Percentiles rank a stretch among this genome's conserved stretches.
Evolutionary conservation across 2,888 invertebrate species (phyloP).

Genomic region (Hoplodrina blanda): DNA sequence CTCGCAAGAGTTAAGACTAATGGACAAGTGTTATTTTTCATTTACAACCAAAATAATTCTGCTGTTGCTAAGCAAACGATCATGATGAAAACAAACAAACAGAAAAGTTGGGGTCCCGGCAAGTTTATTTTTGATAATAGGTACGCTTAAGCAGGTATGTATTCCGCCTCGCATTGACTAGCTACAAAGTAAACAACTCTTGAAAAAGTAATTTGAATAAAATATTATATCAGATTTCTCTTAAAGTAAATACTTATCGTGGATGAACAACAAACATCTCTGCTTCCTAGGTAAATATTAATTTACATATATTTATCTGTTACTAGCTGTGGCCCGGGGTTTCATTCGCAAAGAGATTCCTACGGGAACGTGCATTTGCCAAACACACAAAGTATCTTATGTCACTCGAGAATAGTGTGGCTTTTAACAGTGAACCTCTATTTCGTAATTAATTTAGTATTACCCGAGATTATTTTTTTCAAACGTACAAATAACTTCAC

Average conservation of each 20-base stretch:
- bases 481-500: too few species aligned
- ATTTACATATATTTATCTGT: neutral
- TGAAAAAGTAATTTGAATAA: neutral
- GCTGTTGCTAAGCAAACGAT: slow-evolving; percentile 9
- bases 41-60: slow-evolving; percentile 39
- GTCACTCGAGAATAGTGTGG: neutral
- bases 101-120: neutral
- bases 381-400: too few species aligned
- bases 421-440: too few species aligned
- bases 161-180: neutral
- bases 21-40: slow-evolving; percentile 48
- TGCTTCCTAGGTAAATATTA: neutral
- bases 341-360: neutral
- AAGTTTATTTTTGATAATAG: slow-evolving; percentile 14
- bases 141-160: neutral
- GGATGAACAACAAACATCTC: neutral
- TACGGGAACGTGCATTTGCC: neutral
- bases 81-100: slow-evolving; percentile 2
- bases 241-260: neutral
- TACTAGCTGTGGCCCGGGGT: neutral
- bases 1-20: slow-evolving; percentile 38
- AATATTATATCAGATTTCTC: neutral
- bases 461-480: too few species aligned
- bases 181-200: neutral
- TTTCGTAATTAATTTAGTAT: too few species aligned